Evolutionary conservation across 2,888 invertebrate genomes (phyloP), one percentile per base, ranked within the genome.

Genomic region (Idaea aversata): DNA sequence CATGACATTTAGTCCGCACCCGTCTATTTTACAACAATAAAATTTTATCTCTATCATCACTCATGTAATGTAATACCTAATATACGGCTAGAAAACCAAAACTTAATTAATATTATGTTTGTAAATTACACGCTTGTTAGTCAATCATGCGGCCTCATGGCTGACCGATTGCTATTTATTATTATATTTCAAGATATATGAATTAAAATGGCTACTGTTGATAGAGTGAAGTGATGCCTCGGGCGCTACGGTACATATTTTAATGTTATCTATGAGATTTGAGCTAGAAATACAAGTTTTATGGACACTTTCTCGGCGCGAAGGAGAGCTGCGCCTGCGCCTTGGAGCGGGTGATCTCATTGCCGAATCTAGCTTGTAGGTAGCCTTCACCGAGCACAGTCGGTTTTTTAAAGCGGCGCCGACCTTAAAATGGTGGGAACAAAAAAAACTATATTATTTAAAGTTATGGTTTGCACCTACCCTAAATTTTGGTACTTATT

Each of bases 61-160:
- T 47, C 47, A 47, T 47, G 47, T 47, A 47, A 13, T 13, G 47
- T 47, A 47, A 47, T 47, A 10, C 47, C 47, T 47, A 47, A 47
- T 47, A 7, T 47, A 47, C 47, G 47, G 47, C 47, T 47, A 47
- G 47, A 47, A 47, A 47, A 47, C 47, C 13, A 47, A 47, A 10
- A 47, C 13, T 47, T 47, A 47, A 47, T 47, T 47, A 47, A 47
- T 13, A 47, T 47, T 47, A 47, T 47, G 47, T 47, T 47, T 47
- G 47, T 47, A 47, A 47, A 47, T 47, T 47, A 47, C 47, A 47
- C 47, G 47, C 47, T 47, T 47, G 47, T 47, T 47, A 47, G 47
- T 47, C 47, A 47, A 47, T 47, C 47, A 47, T 25, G n/a, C n/a
- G 25, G 25, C 25, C 25, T 25, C 25, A 25, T 47, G 47, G 13